These are phyloP conservation scores for Tinea semifulvella DNA, from an alignment of 2,888 invertebrate genomes.

Conservation along the genomic window DNA sequence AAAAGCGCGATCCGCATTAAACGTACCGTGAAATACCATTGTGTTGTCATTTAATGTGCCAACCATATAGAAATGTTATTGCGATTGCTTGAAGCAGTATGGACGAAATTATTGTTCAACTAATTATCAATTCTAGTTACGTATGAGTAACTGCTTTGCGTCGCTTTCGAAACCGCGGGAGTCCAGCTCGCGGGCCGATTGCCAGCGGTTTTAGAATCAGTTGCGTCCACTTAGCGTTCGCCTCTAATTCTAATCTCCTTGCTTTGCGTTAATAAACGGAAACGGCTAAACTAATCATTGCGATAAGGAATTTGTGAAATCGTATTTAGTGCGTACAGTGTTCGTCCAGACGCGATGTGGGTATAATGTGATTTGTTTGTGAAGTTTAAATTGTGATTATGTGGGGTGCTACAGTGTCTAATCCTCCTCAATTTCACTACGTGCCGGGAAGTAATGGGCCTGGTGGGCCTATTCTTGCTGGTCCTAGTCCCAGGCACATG, in stretches of 20 bases:
- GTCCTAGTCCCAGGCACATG: slow-evolving; percentile 38
- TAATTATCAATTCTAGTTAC: slow-evolving; percentile 57
- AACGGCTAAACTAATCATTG: slow-evolving; percentile 42
- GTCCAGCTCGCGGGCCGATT: slow-evolving; percentile 52
- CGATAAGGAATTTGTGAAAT: slow-evolving; percentile 43
- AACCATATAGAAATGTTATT: not conserved
- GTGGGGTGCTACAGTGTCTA: slow-evolving; percentile 61
- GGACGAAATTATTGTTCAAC: not conserved
- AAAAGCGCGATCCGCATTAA: not conserved
- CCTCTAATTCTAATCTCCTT: slow-evolving; percentile 42
- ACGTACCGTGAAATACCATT: slow-evolving; percentile 1
- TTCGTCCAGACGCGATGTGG: slow-evolving; percentile 42
- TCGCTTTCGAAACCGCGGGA: slow-evolving; percentile 50
- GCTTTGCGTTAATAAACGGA: slow-evolving; percentile 34
- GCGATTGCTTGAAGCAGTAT: not conserved
- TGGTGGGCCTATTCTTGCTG: slow-evolving; percentile 27
- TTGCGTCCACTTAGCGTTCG: slow-evolving; percentile 33
- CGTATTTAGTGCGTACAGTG: slow-evolving; percentile 41
- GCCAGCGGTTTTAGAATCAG: slow-evolving; percentile 49
- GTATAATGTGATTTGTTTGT: slow-evolving; percentile 28
- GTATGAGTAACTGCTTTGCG: slow-evolving; percentile 59
- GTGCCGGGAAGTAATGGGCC: slow-evolving; percentile 43
- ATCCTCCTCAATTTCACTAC: slow-evolving; percentile 50
- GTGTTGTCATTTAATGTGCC: not conserved
- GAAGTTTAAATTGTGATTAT: slow-evolving; percentile 33